phyloP scores from a whole-genome alignment of 2,888 invertebrate genomes.

The Teinopalpus imperialis region DNA sequence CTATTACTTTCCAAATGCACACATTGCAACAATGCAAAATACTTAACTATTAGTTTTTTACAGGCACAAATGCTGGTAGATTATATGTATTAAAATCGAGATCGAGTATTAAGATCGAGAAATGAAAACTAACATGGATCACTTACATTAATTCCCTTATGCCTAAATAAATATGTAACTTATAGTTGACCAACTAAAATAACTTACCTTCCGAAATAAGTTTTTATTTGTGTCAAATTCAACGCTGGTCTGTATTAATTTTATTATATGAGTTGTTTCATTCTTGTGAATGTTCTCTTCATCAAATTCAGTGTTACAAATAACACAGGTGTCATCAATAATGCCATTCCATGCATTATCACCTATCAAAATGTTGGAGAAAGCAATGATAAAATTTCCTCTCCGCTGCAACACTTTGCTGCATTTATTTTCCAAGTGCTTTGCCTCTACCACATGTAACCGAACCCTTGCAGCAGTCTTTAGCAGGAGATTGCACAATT shows the following conservation, averaged over 20 bases:
- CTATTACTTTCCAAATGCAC: too few species aligned
- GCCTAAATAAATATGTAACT: too few species aligned
- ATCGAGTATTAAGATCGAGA: too few species aligned
- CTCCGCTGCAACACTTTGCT: constrained; percentile 33
- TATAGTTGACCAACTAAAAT: too few species aligned
- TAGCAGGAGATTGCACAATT: constrained; percentile 50
- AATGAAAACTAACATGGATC: too few species aligned
- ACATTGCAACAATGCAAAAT: too few species aligned
- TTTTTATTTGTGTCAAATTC: constrained; percentile 39
- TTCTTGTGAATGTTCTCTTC: constrained; percentile 44
- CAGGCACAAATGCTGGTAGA: too few species aligned
- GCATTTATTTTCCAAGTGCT: constrained; percentile 43
- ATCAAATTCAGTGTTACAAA: constrained; percentile 53
- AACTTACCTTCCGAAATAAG: constrained; percentile 41
- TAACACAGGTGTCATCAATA: constrained; percentile 44
- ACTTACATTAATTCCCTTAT: too few species aligned
- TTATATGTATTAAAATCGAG: too few species aligned
- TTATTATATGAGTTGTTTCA: constrained; percentile 45
- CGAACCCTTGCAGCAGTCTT: constrained; percentile 45
- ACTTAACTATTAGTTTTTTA: too few species aligned
- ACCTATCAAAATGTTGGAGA: constrained; percentile 42
- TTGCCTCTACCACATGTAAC: constrained; percentile 45
- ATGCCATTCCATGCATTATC: constrained; percentile 57
- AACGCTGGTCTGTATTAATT: constrained; percentile 46
- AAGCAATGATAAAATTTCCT: constrained; percentile 40